A percentile compares a stretch with the other conserved stretches of the same genome.
phyloP scores from a whole-genome alignment of 1,140 invertebrate genomes.

The Diachasmimorpha longicaudata region DNA sequence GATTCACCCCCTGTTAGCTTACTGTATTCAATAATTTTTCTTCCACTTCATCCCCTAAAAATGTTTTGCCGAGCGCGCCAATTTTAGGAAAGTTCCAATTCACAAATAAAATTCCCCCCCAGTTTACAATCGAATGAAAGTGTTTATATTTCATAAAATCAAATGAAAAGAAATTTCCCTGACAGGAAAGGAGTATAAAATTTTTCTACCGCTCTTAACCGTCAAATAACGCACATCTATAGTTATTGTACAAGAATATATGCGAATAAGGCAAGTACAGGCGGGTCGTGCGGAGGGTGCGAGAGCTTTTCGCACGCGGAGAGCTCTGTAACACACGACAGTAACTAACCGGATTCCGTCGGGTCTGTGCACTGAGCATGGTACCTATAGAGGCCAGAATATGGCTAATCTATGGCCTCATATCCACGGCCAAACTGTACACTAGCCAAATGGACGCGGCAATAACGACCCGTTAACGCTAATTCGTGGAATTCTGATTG shows the following conservation, averaged over 20 bases:
- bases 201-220: neutral
- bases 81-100: too few species aligned
- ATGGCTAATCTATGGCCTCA: slow-evolving; percentile 62
- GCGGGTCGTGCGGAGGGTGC: neutral
- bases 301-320: neutral
- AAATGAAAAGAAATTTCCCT: neutral
- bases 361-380: neutral
- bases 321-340: neutral
- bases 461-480: slow-evolving; percentile 65
- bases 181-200: neutral
- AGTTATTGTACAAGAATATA: neutral
- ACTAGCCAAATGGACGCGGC: slow-evolving; percentile 63
- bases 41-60: too few species aligned
- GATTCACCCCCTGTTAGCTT: too few species aligned
- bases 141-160: neutral
- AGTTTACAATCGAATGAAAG: neutral
- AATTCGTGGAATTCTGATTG: slow-evolving; percentile 66
- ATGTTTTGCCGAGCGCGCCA: too few species aligned
- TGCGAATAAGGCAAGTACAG: neutral
- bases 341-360: slow-evolving; percentile 21
- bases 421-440: slow-evolving; percentile 59
- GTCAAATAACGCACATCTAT: neutral
- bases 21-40: too few species aligned
- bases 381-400: slow-evolving; percentile 44
- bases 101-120: neutral